These are phyloP conservation scores for Adelognathus sp. DNA, from an alignment of 2,888 invertebrate species.

Conservation along the genomic window DNA sequence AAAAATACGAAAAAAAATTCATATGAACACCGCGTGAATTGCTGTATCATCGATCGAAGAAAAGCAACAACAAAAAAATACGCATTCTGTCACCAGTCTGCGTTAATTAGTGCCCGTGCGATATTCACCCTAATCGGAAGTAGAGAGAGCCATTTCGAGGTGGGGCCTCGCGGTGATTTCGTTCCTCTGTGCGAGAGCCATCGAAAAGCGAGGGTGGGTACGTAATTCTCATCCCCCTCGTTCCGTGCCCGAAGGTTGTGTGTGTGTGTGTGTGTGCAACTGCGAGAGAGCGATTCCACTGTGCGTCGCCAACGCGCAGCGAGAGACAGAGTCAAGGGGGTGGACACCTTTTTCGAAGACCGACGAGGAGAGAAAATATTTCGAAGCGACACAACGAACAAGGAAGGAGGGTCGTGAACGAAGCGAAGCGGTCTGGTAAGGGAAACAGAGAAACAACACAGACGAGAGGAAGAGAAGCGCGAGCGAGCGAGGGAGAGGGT, in stretches of 20 bases:
- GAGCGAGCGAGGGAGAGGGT: conserved; percentile 43
- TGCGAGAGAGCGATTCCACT: neutral
- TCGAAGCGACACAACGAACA: neutral
- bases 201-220: neutral
- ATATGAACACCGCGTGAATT: neutral
- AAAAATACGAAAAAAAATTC: neutral
- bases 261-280: too few relatives aligned
- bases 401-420: neutral
- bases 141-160: conserved; percentile 4
- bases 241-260: neutral
- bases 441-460: conserved; percentile 25
- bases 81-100: neutral
- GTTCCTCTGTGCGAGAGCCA: neutral
- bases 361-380: neutral
- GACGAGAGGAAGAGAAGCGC: neutral
- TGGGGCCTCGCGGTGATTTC: neutral
- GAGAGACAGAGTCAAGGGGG: neutral
- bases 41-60: neutral
- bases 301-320: neutral
- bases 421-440: neutral
- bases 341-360: conserved; percentile 2
- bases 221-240: neutral
- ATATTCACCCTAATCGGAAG: conserved; percentile 14
- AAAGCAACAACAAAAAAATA: neutral
- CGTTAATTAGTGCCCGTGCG: neutral